phyloP scores from a whole-genome alignment of 2,797 vertebrate genomes.

The Epinephelus malabaricus region DNA sequence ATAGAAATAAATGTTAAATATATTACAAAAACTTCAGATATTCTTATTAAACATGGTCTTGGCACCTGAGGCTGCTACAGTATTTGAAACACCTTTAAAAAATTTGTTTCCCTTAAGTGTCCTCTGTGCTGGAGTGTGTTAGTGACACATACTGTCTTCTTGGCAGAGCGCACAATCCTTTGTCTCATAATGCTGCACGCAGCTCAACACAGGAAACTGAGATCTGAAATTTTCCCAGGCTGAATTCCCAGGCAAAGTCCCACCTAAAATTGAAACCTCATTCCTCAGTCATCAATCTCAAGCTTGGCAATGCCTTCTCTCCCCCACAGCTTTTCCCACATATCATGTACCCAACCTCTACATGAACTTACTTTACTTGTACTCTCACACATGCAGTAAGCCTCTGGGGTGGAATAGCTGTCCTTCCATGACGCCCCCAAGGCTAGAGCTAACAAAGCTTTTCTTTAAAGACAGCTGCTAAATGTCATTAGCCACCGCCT shows the following conservation, averaged over 20 bases:
- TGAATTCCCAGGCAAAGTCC: constrained; percentile 63
- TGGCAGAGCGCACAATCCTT: constrained; percentile 4
- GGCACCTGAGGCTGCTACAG: not conserved
- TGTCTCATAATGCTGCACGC: constrained; percentile 28
- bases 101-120: not conserved
- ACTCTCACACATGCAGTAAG: constrained; percentile 22
- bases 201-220: constrained; percentile 55
- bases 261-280: constrained; percentile 55
- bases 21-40: not conserved
- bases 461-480: not conserved
- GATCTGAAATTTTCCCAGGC: constrained; percentile 63
- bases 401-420: constrained; percentile 15
- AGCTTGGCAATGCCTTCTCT: constrained; percentile 25
- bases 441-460: not conserved
- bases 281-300: constrained; percentile 29
- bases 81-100: not conserved
- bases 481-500: not conserved
- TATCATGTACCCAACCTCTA: constrained; percentile 44
- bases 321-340: constrained; percentile 55
- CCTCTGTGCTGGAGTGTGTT: not conserved
- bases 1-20: not conserved
- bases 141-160: not conserved
- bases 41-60: not conserved
- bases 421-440: not conserved
- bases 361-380: constrained; percentile 46